Evolutionary conservation across 2,113 vertebrate genomes (phyloP), one percentile per base, ranked within the genome.

Genomic region (Cyprinodon variegatus): DNA sequence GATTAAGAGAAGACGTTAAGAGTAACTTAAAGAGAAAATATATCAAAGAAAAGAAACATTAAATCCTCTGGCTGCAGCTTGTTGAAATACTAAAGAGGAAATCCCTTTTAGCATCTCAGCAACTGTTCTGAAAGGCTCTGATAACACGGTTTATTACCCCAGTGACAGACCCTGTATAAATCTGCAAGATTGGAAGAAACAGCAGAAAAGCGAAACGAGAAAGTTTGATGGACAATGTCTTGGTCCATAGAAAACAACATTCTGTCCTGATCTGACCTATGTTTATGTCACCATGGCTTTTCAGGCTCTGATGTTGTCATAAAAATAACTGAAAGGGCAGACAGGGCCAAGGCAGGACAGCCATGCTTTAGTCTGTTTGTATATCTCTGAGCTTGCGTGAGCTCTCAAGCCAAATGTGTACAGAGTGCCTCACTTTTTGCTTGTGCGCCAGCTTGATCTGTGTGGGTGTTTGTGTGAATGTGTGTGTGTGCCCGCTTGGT

Each of bases 401-500:
- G 66, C 59, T 61, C 38, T 64, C 45, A 53, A 36, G 61, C 63
- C 48, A 57, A n/a, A 65, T 48, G 68, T 65, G 37, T 65, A 76
- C 41, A 68, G 13, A 63, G 46, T 1, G n/a, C 62, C 22, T 78
- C 15, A 20, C 39, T 79, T 59, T 72, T 40, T 61, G 20, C 61
- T 76, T 69, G 36, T 39, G 67, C 48, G 67, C 71, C 29, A 63
- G 39, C 20, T 73, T 40, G 22, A 60, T 70, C 37, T 29, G 22
- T 63, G 61, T 9, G 15, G 3, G 1, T 46, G 77, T 78, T 77
- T 39, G 39, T 70, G 46, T 46, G 41, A 45, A 48, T 20, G 29
- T 53, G 67, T 20, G 38, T 8, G 5, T 45, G 78, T 77, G 79
- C 41, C 38, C 74, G 57, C n/a, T 59, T 61, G 70, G 70, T 11